phyloP scores from a whole-genome alignment of 1,140 invertebrate genomes.

The Hormaphis cornu region DNA sequence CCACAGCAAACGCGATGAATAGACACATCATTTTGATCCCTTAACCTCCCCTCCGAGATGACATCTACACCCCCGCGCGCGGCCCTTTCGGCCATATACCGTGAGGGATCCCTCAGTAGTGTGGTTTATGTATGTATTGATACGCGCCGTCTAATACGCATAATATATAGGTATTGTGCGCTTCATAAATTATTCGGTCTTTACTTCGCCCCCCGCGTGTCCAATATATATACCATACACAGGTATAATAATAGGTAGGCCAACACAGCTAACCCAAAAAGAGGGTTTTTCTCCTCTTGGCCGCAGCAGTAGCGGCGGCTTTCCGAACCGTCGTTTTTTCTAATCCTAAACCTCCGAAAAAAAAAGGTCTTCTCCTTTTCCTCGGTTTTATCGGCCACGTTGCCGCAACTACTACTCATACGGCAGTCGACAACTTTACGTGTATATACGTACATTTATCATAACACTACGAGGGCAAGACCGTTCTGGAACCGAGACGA shows the following conservation, averaged over 20 bases:
- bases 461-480: too few relatives aligned
- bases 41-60: not conserved
- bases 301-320: too few relatives aligned
- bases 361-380: not conserved
- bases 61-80: not conserved
- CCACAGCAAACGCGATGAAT: slow-evolving; percentile 37
- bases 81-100: not conserved
- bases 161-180: not conserved
- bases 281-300: not conserved
- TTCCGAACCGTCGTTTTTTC: not conserved
- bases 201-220: slow-evolving; percentile 27
- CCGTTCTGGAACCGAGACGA: too few relatives aligned
- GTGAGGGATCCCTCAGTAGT: not conserved
- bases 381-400: not conserved
- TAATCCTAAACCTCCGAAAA: not conserved
- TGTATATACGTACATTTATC: not conserved
- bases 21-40: slow-evolving; percentile 34
- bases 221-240: too few relatives aligned
- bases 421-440: too few relatives aligned
- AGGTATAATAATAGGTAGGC: too few relatives aligned
- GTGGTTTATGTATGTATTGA: slow-evolving; percentile 9
- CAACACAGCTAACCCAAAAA: not conserved
- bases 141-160: not conserved
- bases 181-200: slow-evolving; percentile 31
- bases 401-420: not conserved